Percentiles rank a stretch among this genome's conserved stretches.
phyloP scores from a whole-genome alignment of 2,797 vertebrate genomes.

The Sparidentex hasta region DNA sequence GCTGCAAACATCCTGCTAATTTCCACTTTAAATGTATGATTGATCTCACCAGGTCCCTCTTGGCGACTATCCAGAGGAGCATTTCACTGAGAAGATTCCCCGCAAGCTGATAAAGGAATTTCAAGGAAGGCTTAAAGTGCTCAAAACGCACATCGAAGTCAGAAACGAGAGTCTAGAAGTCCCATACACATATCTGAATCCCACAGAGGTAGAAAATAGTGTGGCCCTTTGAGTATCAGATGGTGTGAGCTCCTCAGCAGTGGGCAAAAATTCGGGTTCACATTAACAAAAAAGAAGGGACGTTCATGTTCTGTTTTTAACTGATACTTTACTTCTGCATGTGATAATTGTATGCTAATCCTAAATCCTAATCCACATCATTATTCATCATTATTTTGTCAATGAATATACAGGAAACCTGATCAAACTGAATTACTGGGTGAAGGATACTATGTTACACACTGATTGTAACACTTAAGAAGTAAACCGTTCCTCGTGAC shows the following conservation, averaged over 20 bases:
- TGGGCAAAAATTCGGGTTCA: neutral
- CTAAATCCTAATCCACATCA: no score
- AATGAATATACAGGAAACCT: no score
- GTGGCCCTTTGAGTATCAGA: constrained; percentile 52
- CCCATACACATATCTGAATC: constrained; percentile 49
- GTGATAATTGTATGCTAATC: no score
- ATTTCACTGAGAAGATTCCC: constrained; percentile 42
- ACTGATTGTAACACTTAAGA: no score
- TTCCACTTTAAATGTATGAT: neutral
- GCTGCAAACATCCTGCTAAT: neutral
- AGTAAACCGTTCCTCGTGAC: no score
- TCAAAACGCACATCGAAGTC: no score
- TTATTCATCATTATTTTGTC: no score
- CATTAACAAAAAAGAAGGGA: no score
- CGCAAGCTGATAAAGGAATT: constrained; percentile 13
- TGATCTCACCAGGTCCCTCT: constrained; percentile 26
- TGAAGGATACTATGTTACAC: no score
- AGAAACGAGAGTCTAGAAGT: constrained; percentile 27
- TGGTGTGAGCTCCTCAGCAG: neutral
- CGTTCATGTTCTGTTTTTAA: neutral
- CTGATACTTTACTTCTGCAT: neutral
- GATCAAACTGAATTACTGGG: no score
- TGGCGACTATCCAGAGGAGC: constrained; percentile 19
- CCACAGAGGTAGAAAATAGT: constrained; percentile 24
- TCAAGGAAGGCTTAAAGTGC: constrained; percentile 27